These are phyloP conservation scores for Fragum sueziense DNA, from an alignment of 2,888 invertebrate genomes.

Conservation along the genomic window DNA sequence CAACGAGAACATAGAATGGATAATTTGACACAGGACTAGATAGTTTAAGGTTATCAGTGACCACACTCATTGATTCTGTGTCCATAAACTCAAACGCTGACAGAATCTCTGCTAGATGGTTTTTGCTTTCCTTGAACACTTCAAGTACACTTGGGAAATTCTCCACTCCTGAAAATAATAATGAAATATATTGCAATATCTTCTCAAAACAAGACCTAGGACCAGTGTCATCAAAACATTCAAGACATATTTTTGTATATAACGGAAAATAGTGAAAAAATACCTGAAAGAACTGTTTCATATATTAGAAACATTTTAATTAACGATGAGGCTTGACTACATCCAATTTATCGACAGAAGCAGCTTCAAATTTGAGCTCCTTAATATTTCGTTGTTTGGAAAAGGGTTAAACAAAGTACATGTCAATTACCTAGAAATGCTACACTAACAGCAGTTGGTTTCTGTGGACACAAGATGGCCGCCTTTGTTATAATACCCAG, in stretches of 20 bases:
- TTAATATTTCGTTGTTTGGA: no score
- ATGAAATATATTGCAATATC: no score
- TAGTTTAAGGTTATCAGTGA: constrained; percentile 86
- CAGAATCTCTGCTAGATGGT: constrained; percentile 92
- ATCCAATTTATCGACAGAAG: no score
- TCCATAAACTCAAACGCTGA: constrained; percentile 99
- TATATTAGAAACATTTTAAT: no score
- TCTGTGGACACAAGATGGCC: constrained; percentile 93
- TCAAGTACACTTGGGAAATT: constrained; percentile 91
- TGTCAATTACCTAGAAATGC: constrained; percentile 93
- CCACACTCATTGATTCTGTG: constrained; percentile 87
- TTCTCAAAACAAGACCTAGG: no score
- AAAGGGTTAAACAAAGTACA: no score
- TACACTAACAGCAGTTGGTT: constrained; percentile 91
- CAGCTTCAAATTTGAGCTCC: no score
- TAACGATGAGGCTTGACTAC: no score
- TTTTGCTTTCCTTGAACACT: constrained; percentile 89
- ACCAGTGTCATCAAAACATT: no score
- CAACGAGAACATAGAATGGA: constrained; percentile 81
- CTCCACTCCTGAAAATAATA: constrained; percentile 86
- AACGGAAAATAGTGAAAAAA: no score
- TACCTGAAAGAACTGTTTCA: no score
- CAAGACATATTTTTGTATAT: no score
- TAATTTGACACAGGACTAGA: constrained; percentile 81
- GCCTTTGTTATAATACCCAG: constrained; percentile 96